Evolutionary conservation across 1,140 invertebrate species (phyloP).

Genomic region (Paralvinella palmiformis): DNA sequence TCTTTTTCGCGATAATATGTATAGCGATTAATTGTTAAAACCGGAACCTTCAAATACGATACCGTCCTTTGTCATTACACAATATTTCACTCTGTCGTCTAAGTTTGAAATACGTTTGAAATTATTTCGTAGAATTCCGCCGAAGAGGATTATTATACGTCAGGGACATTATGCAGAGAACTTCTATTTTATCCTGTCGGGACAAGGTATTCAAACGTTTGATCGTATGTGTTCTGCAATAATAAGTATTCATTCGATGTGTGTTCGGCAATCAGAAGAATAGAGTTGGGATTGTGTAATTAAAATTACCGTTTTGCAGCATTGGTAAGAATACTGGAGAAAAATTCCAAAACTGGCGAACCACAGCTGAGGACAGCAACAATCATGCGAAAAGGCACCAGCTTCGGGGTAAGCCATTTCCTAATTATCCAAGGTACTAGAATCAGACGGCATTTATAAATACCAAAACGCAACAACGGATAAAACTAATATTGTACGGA

Average conservation of each 20-base stretch:
- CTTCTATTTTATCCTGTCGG: slow-evolving; percentile 49
- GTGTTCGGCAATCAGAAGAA: too few species aligned
- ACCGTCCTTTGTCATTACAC: too few species aligned
- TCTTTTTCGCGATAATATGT: too few species aligned
- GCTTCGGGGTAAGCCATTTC: slow-evolving; percentile 40
- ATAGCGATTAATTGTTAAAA: too few species aligned
- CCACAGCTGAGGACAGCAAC: slow-evolving; percentile 33
- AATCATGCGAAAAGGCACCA: slow-evolving; percentile 43
- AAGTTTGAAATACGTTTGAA: too few species aligned
- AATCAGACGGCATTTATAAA: not conserved
- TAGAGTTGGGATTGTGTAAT: too few species aligned
- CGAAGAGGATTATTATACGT: slow-evolving; percentile 41
- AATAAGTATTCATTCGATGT: too few species aligned
- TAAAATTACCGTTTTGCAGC: slow-evolving; percentile 31
- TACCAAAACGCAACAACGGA: not conserved
- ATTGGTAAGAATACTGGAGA: slow-evolving; percentile 40
- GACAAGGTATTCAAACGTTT: slow-evolving; percentile 33
- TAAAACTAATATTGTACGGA: not conserved
- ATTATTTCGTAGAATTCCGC: not conserved
- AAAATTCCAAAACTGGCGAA: slow-evolving; percentile 40
- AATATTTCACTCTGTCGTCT: too few species aligned
- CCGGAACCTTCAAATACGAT: too few species aligned
- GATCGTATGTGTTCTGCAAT: not conserved
- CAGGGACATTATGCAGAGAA: slow-evolving; percentile 49
- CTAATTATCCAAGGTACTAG: not conserved